Base-by-base conservation (phyloP, 2,888 invertebrate genomes). In the Plagodis pulveraria region DNA sequence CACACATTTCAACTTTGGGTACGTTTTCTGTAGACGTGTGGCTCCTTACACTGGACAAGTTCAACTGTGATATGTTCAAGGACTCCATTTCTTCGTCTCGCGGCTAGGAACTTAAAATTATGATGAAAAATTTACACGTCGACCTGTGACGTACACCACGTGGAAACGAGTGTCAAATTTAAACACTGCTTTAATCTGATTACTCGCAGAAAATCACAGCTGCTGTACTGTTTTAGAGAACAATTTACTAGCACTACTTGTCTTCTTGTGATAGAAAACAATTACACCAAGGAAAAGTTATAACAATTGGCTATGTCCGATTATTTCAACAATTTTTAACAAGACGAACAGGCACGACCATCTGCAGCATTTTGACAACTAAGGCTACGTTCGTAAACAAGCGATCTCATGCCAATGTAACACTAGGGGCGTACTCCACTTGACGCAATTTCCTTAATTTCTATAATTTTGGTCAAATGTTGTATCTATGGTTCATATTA, bases 91-190 rank as follows among this genome's bases (percentile, higher is more conserved):
- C 73, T 70, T 72, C 64, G 50, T 59, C 77, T 75, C 72, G 69
- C 70, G 63, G 66, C 71, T 70, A 72, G 69, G 69, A 77, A 76
- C 69, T 74, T 69, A 69, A 76, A 78, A 74, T 73, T 52, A 71
- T 58, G 67, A 70, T 69, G 68, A 77, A 73, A 70, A 79, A 72
- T 78, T 80, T 84, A 85, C 91, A 91, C 91, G 91, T 91, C 85
- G 84, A 88, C 88, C 75, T 70, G 58, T 89, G 89, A 87, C 91
- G 79, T 77, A 73, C 84, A 91, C 90, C 91, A 91, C 91, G 91
- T 91, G 91, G 91, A 90, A 84, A 86, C 78, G 79, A 84, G 79
- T 83, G 91, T 90, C 91, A 91, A 82, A 81, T 74, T 74, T 66
- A 76, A 68, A 66, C 61, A 69, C 66, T 70, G 65, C 1, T 22